Evolutionary conservation across 1,140 invertebrate species (phyloP).

Genomic region (Rhyzopertha dominica): DNA sequence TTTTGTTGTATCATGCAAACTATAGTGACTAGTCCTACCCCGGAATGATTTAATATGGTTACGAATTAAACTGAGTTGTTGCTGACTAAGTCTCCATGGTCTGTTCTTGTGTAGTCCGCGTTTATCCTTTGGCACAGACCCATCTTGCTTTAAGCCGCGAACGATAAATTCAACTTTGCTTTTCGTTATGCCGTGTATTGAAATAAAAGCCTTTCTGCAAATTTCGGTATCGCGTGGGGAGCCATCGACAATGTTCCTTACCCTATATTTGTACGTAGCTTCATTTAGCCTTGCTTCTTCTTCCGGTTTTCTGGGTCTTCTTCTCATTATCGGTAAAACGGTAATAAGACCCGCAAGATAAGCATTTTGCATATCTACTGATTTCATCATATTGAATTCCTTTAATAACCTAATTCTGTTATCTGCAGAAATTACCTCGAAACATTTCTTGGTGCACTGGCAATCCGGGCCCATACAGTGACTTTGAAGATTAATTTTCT

Average conservation of each 20-base stretch:
- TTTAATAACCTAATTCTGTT: conserved; percentile 4
- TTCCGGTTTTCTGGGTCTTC: conserved; percentile 12
- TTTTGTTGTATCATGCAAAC: conserved; percentile 7
- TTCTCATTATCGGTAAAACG: neutral
- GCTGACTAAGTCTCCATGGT: neutral
- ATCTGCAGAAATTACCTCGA: conserved; percentile 3
- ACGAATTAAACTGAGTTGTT: conserved; percentile 5
- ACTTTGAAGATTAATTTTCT: conserved; percentile 7
- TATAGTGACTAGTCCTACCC: conserved; percentile 16
- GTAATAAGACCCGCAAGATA: conserved; percentile 18
- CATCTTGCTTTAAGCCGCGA: conserved; percentile 5
- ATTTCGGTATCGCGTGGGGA: too few relatives aligned
- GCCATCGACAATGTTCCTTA: too few relatives aligned
- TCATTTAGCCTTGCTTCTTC: too few relatives aligned
- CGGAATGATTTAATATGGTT: conserved; percentile 14
- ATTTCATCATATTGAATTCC: conserved; percentile 9
- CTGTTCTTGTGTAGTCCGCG: neutral
- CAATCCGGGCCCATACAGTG: conserved; percentile 7
- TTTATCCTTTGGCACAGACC: conserved; percentile 7
- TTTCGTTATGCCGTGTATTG: conserved; percentile 8
- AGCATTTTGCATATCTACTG: conserved; percentile 16
- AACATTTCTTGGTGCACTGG: conserved; percentile 16
- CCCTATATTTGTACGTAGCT: too few relatives aligned
- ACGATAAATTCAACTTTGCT: conserved; percentile 3
- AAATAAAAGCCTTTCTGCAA: too few relatives aligned